phyloP scores from a whole-genome alignment of 2,888 invertebrate species.

The Lasioglossum vierecki region DNA sequence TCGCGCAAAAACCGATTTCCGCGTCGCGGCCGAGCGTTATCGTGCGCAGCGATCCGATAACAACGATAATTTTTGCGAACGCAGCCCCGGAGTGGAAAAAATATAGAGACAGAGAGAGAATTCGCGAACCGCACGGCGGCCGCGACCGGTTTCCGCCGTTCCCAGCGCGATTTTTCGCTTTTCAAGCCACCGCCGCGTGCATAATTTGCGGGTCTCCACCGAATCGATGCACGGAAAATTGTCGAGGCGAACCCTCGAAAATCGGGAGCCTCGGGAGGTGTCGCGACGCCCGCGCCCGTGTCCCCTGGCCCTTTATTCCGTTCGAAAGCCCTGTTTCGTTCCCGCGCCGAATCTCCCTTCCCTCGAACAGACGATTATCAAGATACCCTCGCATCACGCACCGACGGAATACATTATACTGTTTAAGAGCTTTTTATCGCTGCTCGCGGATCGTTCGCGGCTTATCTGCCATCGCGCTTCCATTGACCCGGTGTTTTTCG shows the following conservation, averaged over 20 bases:
- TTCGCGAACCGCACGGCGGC: constrained; percentile 32
- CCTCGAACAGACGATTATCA: constrained; percentile 4
- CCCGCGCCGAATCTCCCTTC: constrained; percentile 14
- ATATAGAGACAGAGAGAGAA: background rate
- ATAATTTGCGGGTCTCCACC: constrained; percentile 44
- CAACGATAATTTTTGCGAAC: constrained; percentile 56
- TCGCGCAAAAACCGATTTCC: constrained; percentile 55
- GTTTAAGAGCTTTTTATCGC: constrained; percentile 1
- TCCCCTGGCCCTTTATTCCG: background rate
- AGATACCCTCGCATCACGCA: constrained; percentile 1
- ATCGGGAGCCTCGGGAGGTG: background rate
- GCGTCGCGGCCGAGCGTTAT: constrained; percentile 39
- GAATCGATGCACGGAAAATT: constrained; percentile 49
- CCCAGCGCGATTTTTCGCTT: constrained; percentile 50
- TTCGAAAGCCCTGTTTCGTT: background rate
- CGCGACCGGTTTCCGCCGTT: constrained; percentile 31
- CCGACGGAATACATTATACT: constrained; percentile 6
- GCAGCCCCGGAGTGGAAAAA: background rate
- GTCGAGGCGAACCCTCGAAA: constrained; percentile 38
- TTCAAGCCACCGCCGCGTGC: constrained; percentile 42
- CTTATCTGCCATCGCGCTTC: background rate
- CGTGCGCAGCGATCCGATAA: constrained; percentile 53
- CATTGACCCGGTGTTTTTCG: background rate
- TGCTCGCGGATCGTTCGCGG: background rate
- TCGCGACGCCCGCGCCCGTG: background rate